Conservation (phyloP, 2,113 vertebrate species). For the Diadophis punctatus region DNA sequence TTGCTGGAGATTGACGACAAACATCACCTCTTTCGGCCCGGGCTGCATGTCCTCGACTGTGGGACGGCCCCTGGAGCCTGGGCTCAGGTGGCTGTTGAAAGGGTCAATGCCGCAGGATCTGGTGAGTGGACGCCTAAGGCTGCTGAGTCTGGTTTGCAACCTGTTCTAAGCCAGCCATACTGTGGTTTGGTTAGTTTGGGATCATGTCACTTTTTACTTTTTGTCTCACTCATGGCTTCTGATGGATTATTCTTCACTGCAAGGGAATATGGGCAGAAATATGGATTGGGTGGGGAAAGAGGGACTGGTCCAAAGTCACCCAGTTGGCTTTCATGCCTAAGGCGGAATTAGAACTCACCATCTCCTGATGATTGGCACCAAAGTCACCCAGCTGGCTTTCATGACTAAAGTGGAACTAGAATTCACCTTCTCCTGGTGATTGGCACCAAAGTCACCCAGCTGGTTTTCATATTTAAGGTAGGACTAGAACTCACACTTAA, state of each 20-base stretch:
- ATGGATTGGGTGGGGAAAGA: background rate
- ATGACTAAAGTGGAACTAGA: too few species aligned
- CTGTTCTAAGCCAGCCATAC: background rate
- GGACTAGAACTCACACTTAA: background rate
- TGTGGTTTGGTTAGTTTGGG: background rate
- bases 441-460: too few species aligned
- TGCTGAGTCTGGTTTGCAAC: background rate
- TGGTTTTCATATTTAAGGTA: too few species aligned
- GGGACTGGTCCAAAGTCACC: background rate
- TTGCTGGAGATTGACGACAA: constrained; percentile 84
- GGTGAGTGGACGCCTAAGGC: constrained; percentile 63
- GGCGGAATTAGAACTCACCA: too few species aligned
- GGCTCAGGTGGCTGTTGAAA: constrained; percentile 88
- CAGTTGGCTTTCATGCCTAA: too few species aligned
- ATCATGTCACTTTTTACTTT: background rate
- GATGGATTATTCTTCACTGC: too few species aligned
- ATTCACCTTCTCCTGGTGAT: too few species aligned
- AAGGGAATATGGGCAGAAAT: too few species aligned
- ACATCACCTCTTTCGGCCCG: constrained; percentile 75
- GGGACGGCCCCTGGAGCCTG: constrained; percentile 92
- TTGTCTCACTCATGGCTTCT: background rate
- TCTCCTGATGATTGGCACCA: too few species aligned
- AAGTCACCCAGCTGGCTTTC: too few species aligned
- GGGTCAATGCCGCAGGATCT: constrained; percentile 80
- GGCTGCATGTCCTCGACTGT: constrained; percentile 83